Conservation (phyloP, 2,888 invertebrate species). For the Heliconius aoede region DNA sequence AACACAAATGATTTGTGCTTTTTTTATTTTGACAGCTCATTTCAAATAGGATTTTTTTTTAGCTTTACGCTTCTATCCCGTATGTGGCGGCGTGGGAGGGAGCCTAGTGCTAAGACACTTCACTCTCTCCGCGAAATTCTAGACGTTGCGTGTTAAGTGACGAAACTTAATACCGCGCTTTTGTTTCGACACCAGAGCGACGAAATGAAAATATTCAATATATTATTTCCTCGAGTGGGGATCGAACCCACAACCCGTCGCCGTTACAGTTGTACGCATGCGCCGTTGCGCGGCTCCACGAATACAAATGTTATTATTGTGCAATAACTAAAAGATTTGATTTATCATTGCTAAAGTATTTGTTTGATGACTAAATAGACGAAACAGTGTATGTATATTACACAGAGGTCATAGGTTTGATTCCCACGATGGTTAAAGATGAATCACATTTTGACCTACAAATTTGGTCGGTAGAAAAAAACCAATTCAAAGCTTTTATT, state of each 20-base stretch:
- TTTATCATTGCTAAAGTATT: not conserved
- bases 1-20: conserved; percentile 25
- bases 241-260: no score
- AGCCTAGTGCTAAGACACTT: no score
- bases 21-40: conserved; percentile 32
- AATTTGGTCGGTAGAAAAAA: not conserved
- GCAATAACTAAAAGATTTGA: not conserved
- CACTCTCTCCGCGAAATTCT: no score
- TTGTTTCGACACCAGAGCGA: no score
- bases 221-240: no score
- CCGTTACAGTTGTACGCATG: no score
- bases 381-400: not conserved
- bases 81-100: no score
- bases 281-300: no score
- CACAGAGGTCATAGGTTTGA: not conserved
- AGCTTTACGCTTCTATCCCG: no score
- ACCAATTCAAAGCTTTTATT: not conserved
- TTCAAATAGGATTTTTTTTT: not conserved
- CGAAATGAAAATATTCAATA: no score
- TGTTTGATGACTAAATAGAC: not conserved
- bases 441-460: not conserved
- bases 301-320: not conserved
- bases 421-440: not conserved
- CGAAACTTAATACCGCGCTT: no score
- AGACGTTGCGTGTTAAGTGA: no score